Base-by-base conservation (phyloP, 2,888 invertebrate species). In the Diadegma fenestrale region DNA sequence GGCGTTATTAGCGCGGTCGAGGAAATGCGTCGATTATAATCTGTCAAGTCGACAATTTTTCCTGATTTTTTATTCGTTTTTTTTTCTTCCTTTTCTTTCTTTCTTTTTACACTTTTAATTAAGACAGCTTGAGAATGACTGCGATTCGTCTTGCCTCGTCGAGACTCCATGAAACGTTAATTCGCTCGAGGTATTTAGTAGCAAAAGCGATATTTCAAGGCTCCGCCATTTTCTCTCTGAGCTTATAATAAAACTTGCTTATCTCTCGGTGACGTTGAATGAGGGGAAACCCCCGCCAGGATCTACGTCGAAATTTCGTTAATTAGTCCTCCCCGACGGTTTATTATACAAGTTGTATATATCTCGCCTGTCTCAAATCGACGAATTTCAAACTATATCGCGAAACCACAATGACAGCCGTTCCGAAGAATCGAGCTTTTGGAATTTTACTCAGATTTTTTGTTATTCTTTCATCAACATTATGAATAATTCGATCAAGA, bases 241-340 rank as follows among this genome's bases (percentile, higher is more conserved):
- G 68, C 51, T 72, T 68, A 63, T 86, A 82, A 81, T 81, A 73
- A 86, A 84, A 81, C 69, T 82, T 81, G 45, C 75, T 82, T 86
- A 81, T 75, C 73, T 75, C 48, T 22, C 54, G 73, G 37, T 33
- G 48, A 75, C 61, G 61, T 10, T 14, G 45, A 45, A 45, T 33
- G 43, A n/a, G 43, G 69, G 68, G 43, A 63, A 80, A 26, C n/a
- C n/a, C n/a, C 43, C 26, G 41, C 17, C 45, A 54, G 58, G 41
- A 64, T 58, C 75, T 64, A 61, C 72, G 79, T 75, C 61, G 75
- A 79, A 79, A 80, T 83, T 82, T 76, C 30, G 80, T 83, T 80
- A 79, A 80, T 81, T 71, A 84, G 61, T 75, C 51, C 30, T 68
- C 22, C 61, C 22, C 51, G 75, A 17, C 64, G 48, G 75, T 68